Conservation (phyloP, 1,140 invertebrate species). For the Drosophila jambulina region DNA sequence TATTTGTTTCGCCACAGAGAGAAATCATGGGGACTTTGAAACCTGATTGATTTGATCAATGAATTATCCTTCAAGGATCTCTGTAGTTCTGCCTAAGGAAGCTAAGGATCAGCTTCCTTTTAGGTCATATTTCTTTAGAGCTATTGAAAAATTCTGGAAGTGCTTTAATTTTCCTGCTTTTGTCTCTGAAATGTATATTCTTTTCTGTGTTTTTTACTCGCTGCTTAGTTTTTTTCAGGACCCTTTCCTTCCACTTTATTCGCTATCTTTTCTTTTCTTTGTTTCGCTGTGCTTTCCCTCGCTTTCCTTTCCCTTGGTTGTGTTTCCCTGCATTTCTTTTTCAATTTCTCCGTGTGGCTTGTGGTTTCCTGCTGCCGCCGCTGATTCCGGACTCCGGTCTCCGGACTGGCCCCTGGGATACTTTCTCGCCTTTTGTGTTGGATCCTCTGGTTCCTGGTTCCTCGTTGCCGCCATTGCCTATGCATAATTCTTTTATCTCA, state of each 20-base stretch:
- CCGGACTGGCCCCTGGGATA: slow-evolving; percentile 24
- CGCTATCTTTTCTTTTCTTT: background rate
- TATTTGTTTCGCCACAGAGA: slow-evolving; percentile 12
- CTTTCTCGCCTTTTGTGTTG: slow-evolving; percentile 54
- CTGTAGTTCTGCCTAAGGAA: background rate
- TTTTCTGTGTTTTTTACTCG: slow-evolving; percentile 13
- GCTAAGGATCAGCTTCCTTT: background rate
- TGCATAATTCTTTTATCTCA: slow-evolving; percentile 80
- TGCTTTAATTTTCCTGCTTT: background rate
- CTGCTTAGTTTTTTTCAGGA: background rate
- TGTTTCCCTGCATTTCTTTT: slow-evolving; percentile 39
- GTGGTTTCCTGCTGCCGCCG: slow-evolving; percentile 60
- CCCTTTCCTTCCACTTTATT: background rate
- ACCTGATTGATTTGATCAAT: background rate
- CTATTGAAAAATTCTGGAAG: background rate
- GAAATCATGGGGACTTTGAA: background rate
- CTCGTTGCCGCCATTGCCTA: slow-evolving; percentile 48
- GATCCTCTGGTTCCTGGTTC: background rate
- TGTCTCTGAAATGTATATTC: background rate
- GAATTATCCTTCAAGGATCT: background rate
- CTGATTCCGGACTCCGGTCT: slow-evolving; percentile 9
- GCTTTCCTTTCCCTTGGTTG: background rate
- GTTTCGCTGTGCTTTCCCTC: slow-evolving; percentile 9
- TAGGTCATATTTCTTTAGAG: no score
- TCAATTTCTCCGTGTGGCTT: slow-evolving; percentile 63